phyloP scores from a whole-genome alignment of 2,888 invertebrate genomes.

The Scelioninae gen. 2 region DNA sequence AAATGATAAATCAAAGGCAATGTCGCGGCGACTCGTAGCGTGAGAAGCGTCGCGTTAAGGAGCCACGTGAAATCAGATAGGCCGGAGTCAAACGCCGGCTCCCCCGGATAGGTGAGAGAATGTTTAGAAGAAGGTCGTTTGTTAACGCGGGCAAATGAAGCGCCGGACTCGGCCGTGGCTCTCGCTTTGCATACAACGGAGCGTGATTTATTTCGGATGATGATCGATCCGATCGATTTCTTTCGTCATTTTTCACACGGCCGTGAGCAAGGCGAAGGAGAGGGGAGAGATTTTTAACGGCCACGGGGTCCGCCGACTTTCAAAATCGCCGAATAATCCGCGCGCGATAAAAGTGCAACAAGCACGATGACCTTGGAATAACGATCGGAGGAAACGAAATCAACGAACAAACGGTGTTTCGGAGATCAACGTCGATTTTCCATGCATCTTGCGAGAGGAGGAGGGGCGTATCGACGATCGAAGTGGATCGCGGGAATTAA shows the following conservation, averaged over 20 bases:
- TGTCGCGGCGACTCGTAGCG: constrained; percentile 51
- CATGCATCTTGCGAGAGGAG: not conserved
- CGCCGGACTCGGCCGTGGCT: constrained; percentile 14
- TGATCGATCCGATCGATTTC: constrained; percentile 46
- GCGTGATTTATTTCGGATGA: constrained; percentile 52
- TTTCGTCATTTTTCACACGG: constrained; percentile 52
- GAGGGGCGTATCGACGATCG: no score
- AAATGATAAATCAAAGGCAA: constrained; percentile 52
- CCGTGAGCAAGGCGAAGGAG: constrained; percentile 13
- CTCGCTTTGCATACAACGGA: constrained; percentile 48
- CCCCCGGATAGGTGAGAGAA: constrained; percentile 48
- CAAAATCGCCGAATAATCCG: constrained; percentile 37
- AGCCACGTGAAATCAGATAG: constrained; percentile 59
- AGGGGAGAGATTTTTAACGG: constrained; percentile 29
- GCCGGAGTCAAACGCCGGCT: constrained; percentile 43
- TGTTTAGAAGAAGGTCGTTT: constrained; percentile 57
- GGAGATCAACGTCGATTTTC: not conserved
- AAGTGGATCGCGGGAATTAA: no score
- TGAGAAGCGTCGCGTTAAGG: constrained; percentile 53
- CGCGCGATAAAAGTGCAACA: constrained; percentile 37
- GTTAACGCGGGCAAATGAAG: constrained; percentile 59
- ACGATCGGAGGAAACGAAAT: constrained; percentile 19
- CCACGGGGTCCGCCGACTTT: constrained; percentile 12
- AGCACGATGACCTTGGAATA: constrained; percentile 43
- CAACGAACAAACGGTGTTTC: constrained; percentile 9